Percentiles rank a stretch among this genome's conserved stretches.
Evolutionary conservation across 2,888 invertebrate species (phyloP).

Genomic region (Epinotia demarniana): DNA sequence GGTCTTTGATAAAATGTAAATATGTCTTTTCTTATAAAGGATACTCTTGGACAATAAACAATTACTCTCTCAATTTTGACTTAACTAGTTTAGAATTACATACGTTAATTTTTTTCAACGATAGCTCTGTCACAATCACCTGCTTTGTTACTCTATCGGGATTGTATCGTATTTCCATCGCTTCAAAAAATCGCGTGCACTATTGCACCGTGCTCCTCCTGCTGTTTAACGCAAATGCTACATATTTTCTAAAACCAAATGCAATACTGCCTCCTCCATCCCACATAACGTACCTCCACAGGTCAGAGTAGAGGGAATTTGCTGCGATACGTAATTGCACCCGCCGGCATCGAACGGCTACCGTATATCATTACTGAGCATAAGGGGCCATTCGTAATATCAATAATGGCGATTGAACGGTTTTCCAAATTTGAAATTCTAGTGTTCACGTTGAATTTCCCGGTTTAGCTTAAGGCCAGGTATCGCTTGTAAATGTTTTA

Average conservation of each 20-base stretch:
- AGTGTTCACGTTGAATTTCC: constrained; percentile 28
- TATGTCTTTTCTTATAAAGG: no score
- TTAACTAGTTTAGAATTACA: no score
- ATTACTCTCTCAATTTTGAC: no score
- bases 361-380: constrained; percentile 51
- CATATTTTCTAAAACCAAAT: background rate
- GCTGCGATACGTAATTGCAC: constrained; percentile 63
- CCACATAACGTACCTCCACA: constrained; percentile 26
- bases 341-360: constrained; percentile 60
- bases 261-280: constrained; percentile 24
- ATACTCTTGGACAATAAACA: no score
- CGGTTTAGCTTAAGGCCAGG: background rate
- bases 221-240: background rate
- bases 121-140: no score
- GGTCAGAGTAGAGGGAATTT: constrained; percentile 67
- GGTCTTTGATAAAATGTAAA: no score
- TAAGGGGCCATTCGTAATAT: constrained; percentile 46
- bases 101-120: no score
- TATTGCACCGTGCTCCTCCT: background rate
- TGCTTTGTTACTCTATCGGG: no score
- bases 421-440: constrained; percentile 43
- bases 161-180: no score
- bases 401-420: constrained; percentile 45
- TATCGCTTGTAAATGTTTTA: background rate
- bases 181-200: no score